phyloP scores from a whole-genome alignment of 1,140 invertebrate species.

The Acromyrmex echinatior region DNA sequence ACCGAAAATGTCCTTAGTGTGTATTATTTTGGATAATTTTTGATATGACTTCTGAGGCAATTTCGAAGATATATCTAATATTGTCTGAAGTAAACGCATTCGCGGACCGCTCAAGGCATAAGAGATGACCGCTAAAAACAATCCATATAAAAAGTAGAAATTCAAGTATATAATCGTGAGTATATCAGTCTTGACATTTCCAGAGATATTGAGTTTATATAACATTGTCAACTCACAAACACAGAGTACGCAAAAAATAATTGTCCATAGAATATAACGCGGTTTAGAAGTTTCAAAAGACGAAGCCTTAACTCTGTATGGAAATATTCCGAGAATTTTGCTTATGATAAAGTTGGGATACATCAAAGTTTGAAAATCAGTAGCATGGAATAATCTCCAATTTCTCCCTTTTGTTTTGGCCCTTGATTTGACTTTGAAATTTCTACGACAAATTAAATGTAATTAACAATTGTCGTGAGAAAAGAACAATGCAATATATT shows the following conservation, averaged over 20 bases:
- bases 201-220: not conserved
- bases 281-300: not conserved
- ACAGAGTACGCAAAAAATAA: not conserved
- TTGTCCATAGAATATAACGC: not conserved
- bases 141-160: not conserved
- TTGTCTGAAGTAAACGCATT: not conserved
- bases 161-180: not conserved
- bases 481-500: not conserved
- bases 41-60: not conserved
- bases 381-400: not conserved
- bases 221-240: not conserved
- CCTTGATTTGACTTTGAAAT: not conserved
- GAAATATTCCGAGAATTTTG: conserved; percentile 1
- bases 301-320: not conserved
- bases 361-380: not conserved
- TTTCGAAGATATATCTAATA: not conserved
- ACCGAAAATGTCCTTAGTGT: not conserved
- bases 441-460: not conserved
- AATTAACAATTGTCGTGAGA: not conserved
- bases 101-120: not conserved
- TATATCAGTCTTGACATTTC: not conserved
- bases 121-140: not conserved
- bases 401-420: not conserved
- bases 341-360: not conserved
- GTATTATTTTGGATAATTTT: not conserved